Evolutionary conservation across 2,113 vertebrate genomes (phyloP), one percentile per base, ranked within the genome.

Genomic region (Ancistrus triradiatus): DNA sequence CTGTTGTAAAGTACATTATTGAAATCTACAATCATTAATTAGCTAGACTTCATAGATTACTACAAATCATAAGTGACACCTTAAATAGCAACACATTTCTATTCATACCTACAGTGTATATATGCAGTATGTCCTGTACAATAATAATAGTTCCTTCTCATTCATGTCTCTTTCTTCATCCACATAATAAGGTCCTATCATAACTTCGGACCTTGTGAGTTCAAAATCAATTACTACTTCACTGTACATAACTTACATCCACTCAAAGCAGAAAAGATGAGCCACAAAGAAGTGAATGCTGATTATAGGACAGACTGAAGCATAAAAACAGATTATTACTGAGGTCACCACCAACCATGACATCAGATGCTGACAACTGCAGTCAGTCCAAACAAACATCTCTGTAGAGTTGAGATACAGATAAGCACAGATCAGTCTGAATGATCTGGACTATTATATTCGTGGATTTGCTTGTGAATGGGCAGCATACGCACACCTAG

Each of bases 321-420:
- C 44, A 10, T 49, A 66, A 66, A 49, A 38, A 66, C 52, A 56
- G 63, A 47, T 35, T 18, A 47, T 17, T 24, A n/a, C 27, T 38
- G 14, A 55, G 21, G 21, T 9, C 14, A 38, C 22, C 40, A 48
- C 7, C 2, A 14, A 22, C 4, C 28, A 27, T 63, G 31, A 66
- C 53, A 49, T 66, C 44, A 66, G 15, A n/a, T 24, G 49, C 38
- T 64, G 62, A 53, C 51, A 56, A 35, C n/a, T 18, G 15, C 35
- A 44, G 19, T 31, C 35, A 1, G 1, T 57, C 19, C 15, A 14
- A 22, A 58, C 21, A 27, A 50, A 25, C 31, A 48, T 58, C 21
- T 9, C n/a, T 55, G 14, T 24, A 6, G 62, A 2, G 13, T 7
- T 49, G 17, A 40, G 3, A 25, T 48, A 22, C 15, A n/a, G 18